Conservation (phyloP, 2,888 invertebrate genomes). For the Drosophila monieri region DNA sequence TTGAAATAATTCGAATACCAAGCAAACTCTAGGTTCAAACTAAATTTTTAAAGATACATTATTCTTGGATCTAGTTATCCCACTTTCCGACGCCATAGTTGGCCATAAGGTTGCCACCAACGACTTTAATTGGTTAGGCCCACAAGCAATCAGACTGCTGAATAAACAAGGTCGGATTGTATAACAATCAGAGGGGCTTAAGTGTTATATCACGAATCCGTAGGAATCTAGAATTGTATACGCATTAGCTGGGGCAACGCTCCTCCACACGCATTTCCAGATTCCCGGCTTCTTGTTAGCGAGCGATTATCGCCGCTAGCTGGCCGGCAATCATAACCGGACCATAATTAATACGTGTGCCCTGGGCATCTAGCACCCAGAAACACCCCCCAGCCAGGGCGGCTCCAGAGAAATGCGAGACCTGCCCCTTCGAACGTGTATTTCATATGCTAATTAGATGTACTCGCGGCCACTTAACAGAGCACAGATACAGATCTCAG, state of each 20-base stretch:
- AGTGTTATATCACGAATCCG: slow-evolving; percentile 24
- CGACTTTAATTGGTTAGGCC: neutral
- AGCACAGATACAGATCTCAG: slow-evolving; percentile 46
- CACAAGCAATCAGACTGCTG: neutral
- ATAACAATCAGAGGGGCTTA: slow-evolving; percentile 11
- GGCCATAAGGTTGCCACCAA: neutral
- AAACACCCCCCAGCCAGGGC: slow-evolving; percentile 20
- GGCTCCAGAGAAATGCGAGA: slow-evolving; percentile 27
- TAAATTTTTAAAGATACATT: neutral
- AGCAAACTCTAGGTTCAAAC: neutral
- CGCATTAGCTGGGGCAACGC: neutral
- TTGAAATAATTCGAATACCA: neutral
- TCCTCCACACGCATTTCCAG: slow-evolving; percentile 16
- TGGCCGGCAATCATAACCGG: slow-evolving; percentile 34
- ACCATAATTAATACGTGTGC: slow-evolving; percentile 42
- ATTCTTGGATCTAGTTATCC: neutral
- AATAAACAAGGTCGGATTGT: slow-evolving; percentile 18
- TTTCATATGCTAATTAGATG: slow-evolving; percentile 18
- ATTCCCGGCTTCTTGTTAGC: slow-evolving; percentile 37
- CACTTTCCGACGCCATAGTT: neutral
- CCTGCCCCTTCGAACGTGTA: slow-evolving; percentile 9
- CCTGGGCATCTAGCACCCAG: slow-evolving; percentile 39
- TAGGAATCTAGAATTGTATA: neutral
- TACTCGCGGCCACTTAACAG: slow-evolving; percentile 8
- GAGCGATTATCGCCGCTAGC: slow-evolving; percentile 37